Conservation (phyloP, 2,113 vertebrate species). For the Phycodurus eques region DNA sequence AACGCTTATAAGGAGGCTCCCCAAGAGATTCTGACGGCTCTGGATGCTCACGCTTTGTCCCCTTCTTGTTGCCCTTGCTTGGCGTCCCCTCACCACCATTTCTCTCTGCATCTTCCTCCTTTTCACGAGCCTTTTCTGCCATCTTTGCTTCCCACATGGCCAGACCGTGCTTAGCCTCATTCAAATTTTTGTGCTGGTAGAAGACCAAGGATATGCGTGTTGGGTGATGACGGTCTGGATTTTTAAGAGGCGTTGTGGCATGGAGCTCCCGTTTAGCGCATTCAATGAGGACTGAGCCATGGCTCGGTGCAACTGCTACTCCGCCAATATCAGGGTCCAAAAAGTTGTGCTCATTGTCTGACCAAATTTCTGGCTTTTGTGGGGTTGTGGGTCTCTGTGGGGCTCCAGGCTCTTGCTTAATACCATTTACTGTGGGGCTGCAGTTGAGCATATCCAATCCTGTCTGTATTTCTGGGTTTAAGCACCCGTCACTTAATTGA, state of each 20-base stretch:
- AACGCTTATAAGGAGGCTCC: slow-evolving; percentile 85
- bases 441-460: slow-evolving; percentile 67
- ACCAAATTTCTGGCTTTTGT: slow-evolving; percentile 89
- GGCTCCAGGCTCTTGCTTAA: slow-evolving; percentile 59
- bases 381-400: slow-evolving; percentile 42
- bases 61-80: slow-evolving; percentile 84
- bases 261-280: slow-evolving; percentile 96
- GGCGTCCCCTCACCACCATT: slow-evolving; percentile 85
- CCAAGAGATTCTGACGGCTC: slow-evolving; percentile 76
- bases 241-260: slow-evolving; percentile 90
- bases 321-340: slow-evolving; percentile 93
- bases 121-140: slow-evolving; percentile 93
- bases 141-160: slow-evolving; percentile 95
- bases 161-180: slow-evolving; percentile 92
- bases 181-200: slow-evolving; percentile 98
- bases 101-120: slow-evolving; percentile 89
- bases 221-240: slow-evolving; percentile 87
- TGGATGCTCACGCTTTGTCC: slow-evolving; percentile 82
- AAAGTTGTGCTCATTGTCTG: slow-evolving; percentile 96
- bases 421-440: slow-evolving; percentile 58
- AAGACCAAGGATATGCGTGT: slow-evolving; percentile 95
- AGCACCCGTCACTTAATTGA: slow-evolving; percentile 69
- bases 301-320: slow-evolving; percentile 92
- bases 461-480: slow-evolving; percentile 66
- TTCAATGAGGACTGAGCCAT: slow-evolving; percentile 96